Percentiles rank a stretch among this genome's conserved stretches.
phyloP scores from a whole-genome alignment of 2,113 vertebrate species.

The Ranitomeya imitator region DNA sequence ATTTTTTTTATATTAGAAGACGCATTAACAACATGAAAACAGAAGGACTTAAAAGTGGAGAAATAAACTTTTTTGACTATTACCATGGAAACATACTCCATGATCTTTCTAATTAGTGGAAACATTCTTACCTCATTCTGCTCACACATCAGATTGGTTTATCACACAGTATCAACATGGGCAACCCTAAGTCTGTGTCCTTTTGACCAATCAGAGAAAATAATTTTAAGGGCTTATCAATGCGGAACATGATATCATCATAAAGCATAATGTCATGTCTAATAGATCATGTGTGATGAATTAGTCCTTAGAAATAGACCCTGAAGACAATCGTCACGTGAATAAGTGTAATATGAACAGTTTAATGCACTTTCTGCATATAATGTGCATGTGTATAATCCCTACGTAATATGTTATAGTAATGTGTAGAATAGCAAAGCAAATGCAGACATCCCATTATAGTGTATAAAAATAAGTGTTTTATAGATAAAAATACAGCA shows the following conservation, averaged over 20 bases:
- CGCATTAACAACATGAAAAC: not conserved
- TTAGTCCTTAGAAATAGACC: no score
- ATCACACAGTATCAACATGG: not conserved
- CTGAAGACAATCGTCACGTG: no score
- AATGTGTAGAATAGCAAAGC: no score
- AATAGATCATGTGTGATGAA: no score
- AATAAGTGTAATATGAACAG: no score
- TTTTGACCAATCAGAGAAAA: not conserved
- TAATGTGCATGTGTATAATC: no score
- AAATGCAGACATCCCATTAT: no score
- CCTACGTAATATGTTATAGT: no score
- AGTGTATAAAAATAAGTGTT: no score
- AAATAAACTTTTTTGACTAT: not conserved
- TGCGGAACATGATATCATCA: not conserved
- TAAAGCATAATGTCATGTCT: no score
- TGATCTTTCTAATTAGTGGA: not conserved
- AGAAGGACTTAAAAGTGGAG: constrained; percentile 21
- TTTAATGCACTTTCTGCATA: no score
- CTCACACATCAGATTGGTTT: not conserved
- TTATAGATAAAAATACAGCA: no score
- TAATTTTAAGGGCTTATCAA: not conserved
- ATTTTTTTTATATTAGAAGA: constrained; percentile 18
- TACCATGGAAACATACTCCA: not conserved
- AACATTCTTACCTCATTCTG: not conserved
- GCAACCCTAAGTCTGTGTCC: not conserved